A percentile compares a stretch with the other conserved stretches of the same genome.
phyloP scores from a whole-genome alignment of 2,797 vertebrate genomes.

The Acipenser ruthenus region DNA sequence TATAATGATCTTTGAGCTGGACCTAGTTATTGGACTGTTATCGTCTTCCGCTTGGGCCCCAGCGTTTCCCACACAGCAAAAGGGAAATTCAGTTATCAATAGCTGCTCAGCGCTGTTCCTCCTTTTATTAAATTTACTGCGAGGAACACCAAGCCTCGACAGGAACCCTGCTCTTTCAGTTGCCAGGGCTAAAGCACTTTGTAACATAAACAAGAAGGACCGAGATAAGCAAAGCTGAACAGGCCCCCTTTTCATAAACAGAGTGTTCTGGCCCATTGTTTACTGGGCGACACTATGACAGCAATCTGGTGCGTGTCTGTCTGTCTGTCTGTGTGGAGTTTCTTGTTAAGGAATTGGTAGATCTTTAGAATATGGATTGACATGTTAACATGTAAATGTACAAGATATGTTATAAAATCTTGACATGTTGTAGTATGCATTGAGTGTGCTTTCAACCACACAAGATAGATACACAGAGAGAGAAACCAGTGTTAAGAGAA shows the following conservation, averaged over 20 bases:
- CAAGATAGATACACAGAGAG: too few species aligned
- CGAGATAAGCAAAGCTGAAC: constrained; percentile 38
- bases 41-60: constrained; percentile 13
- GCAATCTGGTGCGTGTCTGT: too few species aligned
- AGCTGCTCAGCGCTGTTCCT: constrained; percentile 26
- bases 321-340: too few species aligned
- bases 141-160: not conserved
- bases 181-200: constrained; percentile 30
- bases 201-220: constrained; percentile 21
- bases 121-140: constrained; percentile 21
- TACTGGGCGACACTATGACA: constrained; percentile 1
- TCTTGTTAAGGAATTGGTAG: too few species aligned
- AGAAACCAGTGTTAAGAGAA: too few species aligned
- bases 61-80: not conserved
- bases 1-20: constrained; percentile 1
- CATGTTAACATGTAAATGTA: too few species aligned
- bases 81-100: constrained; percentile 32
- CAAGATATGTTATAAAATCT: too few species aligned
- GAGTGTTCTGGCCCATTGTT: constrained; percentile 28
- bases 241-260: constrained; percentile 19
- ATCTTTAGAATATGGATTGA: too few species aligned
- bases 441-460: too few species aligned
- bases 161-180: not conserved
- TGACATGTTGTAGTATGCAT: too few species aligned
- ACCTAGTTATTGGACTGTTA: constrained; percentile 3